phyloP scores from a whole-genome alignment of 2,113 vertebrate species.

The Corydoras sp. region DNA sequence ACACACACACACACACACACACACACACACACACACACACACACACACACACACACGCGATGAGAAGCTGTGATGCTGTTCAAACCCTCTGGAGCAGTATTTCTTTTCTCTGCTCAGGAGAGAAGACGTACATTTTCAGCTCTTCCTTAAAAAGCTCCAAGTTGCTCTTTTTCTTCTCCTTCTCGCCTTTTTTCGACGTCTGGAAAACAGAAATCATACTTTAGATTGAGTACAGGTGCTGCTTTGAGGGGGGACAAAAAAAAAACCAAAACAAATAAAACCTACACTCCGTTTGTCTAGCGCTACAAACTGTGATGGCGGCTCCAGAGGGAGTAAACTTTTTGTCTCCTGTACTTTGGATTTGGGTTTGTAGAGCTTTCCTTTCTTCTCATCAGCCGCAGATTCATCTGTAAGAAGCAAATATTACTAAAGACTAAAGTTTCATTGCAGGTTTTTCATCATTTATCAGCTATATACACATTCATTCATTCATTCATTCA shows the following conservation, averaged over 20 bases:
- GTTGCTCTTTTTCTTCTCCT: constrained; percentile 99
- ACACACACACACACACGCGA: constrained; percentile 54
- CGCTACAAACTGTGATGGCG: constrained; percentile 81
- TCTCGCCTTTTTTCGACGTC: constrained; percentile 87
- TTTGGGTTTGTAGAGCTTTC: constrained; percentile 94
- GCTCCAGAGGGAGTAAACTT: constrained; percentile 82
- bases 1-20: no score
- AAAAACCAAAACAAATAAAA: constrained; percentile 27
- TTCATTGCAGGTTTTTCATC: no score
- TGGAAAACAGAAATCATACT: constrained; percentile 48
- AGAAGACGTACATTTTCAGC: constrained; percentile 87
- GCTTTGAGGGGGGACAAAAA: background rate
- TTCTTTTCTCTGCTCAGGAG: background rate
- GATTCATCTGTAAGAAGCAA: constrained; percentile 75
- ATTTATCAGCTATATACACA: no score
- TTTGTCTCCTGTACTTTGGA: constrained; percentile 84
- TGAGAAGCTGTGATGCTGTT: background rate
- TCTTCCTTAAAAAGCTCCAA: constrained; percentile 99
- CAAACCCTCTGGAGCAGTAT: background rate
- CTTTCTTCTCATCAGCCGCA: constrained; percentile 86
- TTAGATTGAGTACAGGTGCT: background rate
- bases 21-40: background rate
- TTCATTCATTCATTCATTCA: no score
- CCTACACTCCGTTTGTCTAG: constrained; percentile 91
- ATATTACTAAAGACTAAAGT: background rate